These are phyloP conservation scores for Gymnarchus niloticus DNA, from an alignment of 2,113 vertebrate genomes.

Conservation along the genomic window DNA sequence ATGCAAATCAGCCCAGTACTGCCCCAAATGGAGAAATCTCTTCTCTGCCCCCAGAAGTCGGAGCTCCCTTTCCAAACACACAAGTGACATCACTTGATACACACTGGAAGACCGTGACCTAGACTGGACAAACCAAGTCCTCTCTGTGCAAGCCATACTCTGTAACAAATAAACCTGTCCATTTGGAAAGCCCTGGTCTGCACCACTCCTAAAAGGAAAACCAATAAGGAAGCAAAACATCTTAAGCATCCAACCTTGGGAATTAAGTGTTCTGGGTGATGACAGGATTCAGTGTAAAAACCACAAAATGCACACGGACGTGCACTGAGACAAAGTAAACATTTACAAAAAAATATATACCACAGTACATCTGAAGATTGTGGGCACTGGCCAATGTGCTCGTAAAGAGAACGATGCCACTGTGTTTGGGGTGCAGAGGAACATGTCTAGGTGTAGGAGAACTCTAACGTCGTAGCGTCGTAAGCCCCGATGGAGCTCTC, in stretches of 20 bases:
- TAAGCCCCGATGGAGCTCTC: background rate
- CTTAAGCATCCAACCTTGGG: background rate
- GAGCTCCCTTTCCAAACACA: background rate
- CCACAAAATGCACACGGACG: background rate
- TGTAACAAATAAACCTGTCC: background rate
- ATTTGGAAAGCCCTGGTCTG: background rate
- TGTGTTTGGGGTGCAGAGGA: background rate
- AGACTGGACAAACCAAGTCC: background rate
- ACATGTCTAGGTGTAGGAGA: background rate
- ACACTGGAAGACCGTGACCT: background rate
- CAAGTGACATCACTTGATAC: background rate
- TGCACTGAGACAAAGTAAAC: background rate
- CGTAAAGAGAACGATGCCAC: background rate
- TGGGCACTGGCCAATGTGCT: background rate
- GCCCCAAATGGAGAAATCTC: background rate
- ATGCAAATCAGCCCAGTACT: slow-evolving; percentile 16
- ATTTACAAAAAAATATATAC: background rate
- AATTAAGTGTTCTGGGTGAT: background rate
- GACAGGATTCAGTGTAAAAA: background rate
- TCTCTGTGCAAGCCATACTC: background rate
- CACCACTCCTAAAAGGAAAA: background rate
- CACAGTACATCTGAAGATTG: background rate
- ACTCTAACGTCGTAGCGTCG: background rate
- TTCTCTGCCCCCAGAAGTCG: background rate
- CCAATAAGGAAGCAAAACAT: background rate